Evolutionary conservation across 2,113 vertebrate genomes (phyloP), one percentile per base, ranked within the genome.

Genomic region (Ptilonorhynchus violaceus): DNA sequence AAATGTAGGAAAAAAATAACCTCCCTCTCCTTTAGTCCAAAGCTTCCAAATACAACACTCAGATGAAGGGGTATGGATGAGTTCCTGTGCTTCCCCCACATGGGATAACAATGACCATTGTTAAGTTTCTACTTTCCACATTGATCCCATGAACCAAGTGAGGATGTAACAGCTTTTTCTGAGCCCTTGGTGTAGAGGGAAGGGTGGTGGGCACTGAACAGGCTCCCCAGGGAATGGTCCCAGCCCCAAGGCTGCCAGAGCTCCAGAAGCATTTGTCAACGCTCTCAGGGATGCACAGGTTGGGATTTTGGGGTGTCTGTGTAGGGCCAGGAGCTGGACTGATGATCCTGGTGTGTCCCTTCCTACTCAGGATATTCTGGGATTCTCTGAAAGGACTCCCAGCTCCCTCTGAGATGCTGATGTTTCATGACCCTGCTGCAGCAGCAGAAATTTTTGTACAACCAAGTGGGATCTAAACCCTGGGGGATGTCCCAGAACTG

Each of bases 101-200:
- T 4, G 66, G 4, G n/a, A 3, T 30, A 33, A 12, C 25, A 5
- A 1, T 13, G 33, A 11, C 0, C 4, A 20, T 27, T 4, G 0
- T 6, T 19, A 24, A 21, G 7, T 11, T 89, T 22, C 42, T 7
- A 0, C 9, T 55, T 67, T 55, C 23, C 44, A 30, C 14, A 0
- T 2, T 0, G 3, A 47, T 53, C 41, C 28, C 46, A 2, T 0
- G 0, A 4, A 2, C 33, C 64, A 10, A 80, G 42, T 15, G 53
- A 25, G 28, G 4, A 4, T 4, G 7, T 4, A 18, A 0, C 11
- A 2, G 18, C 44, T 66, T 37, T 53, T 33, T 11, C 25, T 22
- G 21, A 37, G 6, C 19, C 0, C 41, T 66, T 13, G 8, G n/a
- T 11, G 35, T 0, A 4, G 53, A 58, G n/a, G 24, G 20, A 20